These are phyloP conservation scores for Nettapus auritus DNA, from an alignment of 2,113 vertebrate species.

Conservation along the genomic window DNA sequence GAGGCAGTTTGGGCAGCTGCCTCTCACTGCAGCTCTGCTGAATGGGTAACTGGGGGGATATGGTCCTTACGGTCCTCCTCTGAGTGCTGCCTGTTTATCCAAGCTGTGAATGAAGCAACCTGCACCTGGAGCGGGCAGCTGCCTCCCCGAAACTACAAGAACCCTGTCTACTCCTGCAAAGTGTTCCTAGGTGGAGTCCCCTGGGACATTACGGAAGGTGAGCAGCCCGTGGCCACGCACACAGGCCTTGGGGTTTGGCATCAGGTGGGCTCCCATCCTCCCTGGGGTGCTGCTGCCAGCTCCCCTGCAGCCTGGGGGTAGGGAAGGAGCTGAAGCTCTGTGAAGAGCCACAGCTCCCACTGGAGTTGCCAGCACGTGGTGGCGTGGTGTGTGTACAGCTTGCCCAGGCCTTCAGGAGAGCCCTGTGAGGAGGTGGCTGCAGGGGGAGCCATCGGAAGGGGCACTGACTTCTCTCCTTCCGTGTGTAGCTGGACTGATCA, in stretches of 20 bases:
- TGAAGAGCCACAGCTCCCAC: not conserved
- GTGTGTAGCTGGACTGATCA: conserved; percentile 90
- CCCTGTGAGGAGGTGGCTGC: not conserved
- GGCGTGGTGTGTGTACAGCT: not conserved
- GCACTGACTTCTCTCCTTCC: not conserved
- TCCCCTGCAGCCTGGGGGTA: not conserved
- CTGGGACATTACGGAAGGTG: conserved; percentile 99
- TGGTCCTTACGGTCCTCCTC: not conserved
- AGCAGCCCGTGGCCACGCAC: not conserved
- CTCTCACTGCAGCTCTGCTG: not conserved
- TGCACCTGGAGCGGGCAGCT: conserved; percentile 98
- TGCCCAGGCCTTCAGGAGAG: not conserved
- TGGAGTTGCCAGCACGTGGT: not conserved
- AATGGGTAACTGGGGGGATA: not conserved
- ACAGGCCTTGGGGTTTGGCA: not conserved
- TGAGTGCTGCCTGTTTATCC: not conserved
- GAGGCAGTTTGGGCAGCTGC: not conserved
- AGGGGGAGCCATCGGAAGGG: accelerated
- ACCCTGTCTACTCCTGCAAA: conserved; percentile 95
- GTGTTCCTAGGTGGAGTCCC: conserved; percentile 98
- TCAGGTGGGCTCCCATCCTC: not conserved
- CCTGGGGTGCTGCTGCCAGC: not conserved
- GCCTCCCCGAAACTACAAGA: conserved; percentile 95
- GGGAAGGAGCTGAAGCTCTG: not conserved
- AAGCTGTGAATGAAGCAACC: conserved; percentile 96